These are phyloP conservation scores for Glyphotaelius pellucidus DNA, from an alignment of 2,888 invertebrate species.

Conservation along the genomic window DNA sequence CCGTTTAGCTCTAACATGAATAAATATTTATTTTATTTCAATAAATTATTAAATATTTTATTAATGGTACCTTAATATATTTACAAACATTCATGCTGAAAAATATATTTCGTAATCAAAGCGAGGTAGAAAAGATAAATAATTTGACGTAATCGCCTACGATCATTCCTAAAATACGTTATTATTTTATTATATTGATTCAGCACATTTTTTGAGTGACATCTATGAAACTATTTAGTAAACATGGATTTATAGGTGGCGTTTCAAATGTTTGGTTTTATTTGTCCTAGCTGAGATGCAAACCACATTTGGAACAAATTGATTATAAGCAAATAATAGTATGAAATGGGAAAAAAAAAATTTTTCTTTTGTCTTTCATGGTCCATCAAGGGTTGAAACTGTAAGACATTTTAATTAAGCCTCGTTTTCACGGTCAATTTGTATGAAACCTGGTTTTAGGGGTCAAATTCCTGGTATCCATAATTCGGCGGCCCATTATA, in stretches of 20 bases:
- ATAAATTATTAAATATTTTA: conserved; percentile 51
- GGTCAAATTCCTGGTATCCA: conserved; percentile 71
- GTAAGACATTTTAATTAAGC: background rate
- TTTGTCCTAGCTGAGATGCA: background rate
- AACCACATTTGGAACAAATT: background rate
- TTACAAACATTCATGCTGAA: conserved; percentile 61
- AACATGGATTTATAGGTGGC: background rate
- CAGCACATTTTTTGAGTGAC: background rate
- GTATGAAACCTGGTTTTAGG: background rate
- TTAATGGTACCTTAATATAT: conserved; percentile 62
- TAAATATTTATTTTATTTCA: conserved; percentile 23
- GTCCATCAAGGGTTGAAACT: background rate
- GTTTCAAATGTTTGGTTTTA: background rate
- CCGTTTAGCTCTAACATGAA: background rate
- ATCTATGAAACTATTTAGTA: background rate
- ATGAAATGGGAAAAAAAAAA: background rate
- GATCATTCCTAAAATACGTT: background rate
- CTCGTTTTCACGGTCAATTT: background rate
- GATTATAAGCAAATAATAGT: background rate
- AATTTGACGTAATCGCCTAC: background rate
- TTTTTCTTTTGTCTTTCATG: background rate
- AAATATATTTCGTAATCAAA: background rate
- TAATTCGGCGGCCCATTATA: conserved; percentile 77
- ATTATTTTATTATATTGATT: background rate
- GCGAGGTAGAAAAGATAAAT: conserved; percentile 25